phyloP scores from a whole-genome alignment of 2,888 invertebrate species.

The Drosophila nigricruria region DNA sequence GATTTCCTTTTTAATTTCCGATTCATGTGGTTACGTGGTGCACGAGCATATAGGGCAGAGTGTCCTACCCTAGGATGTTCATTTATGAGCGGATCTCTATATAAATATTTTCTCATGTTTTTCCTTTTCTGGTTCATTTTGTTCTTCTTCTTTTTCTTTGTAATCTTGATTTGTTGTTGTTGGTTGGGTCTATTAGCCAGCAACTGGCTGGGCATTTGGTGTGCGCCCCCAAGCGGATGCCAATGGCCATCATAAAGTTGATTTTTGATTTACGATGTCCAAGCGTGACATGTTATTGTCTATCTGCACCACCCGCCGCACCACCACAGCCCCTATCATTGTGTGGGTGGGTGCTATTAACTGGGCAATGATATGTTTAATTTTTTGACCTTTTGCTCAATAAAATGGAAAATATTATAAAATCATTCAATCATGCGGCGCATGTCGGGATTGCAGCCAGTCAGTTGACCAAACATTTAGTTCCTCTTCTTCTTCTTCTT shows the following conservation, averaged over 20 bases:
- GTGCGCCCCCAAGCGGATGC: conserved; percentile 28
- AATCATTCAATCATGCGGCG: conserved; percentile 72
- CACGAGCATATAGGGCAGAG: not conserved
- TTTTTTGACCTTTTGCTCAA: conserved; percentile 59
- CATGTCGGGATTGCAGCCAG: conserved; percentile 42
- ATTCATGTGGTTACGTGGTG: conserved; percentile 42
- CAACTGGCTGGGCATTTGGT: conserved; percentile 8
- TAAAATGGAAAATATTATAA: conserved; percentile 71
- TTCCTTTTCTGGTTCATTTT: not conserved
- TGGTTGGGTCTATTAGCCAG: conserved; percentile 42
- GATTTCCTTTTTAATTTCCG: conserved; percentile 71
- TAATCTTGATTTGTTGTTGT: conserved; percentile 26
- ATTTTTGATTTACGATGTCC: conserved; percentile 67
- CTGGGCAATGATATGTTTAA: conserved; percentile 46
- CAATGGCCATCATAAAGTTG: conserved; percentile 57
- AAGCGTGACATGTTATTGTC: conserved; percentile 70
- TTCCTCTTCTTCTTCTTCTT: not conserved
- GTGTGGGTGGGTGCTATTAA: conserved; percentile 6
- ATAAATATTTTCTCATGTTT: conserved; percentile 8
- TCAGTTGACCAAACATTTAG: conserved; percentile 17
- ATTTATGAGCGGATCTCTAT: conserved; percentile 41
- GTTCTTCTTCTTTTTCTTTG: conserved; percentile 2
- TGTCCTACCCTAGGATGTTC: conserved; percentile 15
- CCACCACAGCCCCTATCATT: not conserved
- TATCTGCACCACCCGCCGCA: conserved; percentile 9